Base-by-base conservation (phyloP, 1,140 invertebrate species). In the Platorchestia sp. region DNA sequence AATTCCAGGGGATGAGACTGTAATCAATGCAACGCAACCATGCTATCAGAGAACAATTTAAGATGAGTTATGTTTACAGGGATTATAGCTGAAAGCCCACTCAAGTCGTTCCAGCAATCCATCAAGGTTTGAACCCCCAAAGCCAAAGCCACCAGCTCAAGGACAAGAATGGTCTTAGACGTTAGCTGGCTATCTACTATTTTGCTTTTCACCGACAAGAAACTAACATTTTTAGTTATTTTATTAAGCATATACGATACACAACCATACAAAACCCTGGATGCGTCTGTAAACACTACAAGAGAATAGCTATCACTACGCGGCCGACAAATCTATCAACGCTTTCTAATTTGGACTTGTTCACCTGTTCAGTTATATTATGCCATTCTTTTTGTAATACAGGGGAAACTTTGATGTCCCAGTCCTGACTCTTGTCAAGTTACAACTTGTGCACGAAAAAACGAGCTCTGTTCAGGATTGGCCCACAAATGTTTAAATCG, bases 381-480 rank as follows among this genome's bases (percentile, higher is more conserved):
- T 10, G 40, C 95, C 95, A 95, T 53, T 95, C 95, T 19, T n/a
- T 1, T 41, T 42, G 53, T n/a, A 86, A 22, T 0, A 36, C 36
- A 22, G 14, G 19, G 0, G 95, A 14, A 42, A 95, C 42, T 41
- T 41, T 1, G 22, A n/a, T 27, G 51, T 95, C 95, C 95, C 95
- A 95, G 3, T 40, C 36, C 3, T 53, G 44, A 16, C 14, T 0
- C 53, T 95, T 95, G 40, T 95, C 86, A n/a, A 14, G 6, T 59
- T 36, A 47, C 44, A 95, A 41, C 7, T 45, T 95, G 22, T 95
- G 95, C 16, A 95, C 41, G 47, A 95, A 95, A 0, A 95, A n/a
- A 53, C n/a, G 0, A 16, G 53, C 86, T n/a, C 95, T 6, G 22
- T 59, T 51, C 27, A 95, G 41, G 86, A 95, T 1, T 1, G 95